phyloP scores from a whole-genome alignment of 2,113 vertebrate species.

The Pterocles gutturalis region DNA sequence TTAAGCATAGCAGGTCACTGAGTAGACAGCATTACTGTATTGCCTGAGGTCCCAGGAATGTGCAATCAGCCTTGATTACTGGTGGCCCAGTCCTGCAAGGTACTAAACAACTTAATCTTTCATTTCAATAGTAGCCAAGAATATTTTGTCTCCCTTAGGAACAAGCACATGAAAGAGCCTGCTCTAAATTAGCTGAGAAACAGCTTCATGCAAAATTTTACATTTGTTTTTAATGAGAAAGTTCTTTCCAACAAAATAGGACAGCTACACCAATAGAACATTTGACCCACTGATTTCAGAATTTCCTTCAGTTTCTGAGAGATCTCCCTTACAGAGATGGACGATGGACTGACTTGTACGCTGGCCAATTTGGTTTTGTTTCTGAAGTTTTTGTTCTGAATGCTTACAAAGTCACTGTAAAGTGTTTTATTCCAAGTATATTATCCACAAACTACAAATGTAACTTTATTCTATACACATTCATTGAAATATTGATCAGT shows the following conservation, averaged over 20 bases:
- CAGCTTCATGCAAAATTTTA: not conserved
- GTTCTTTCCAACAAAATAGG: not conserved
- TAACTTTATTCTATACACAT: not conserved
- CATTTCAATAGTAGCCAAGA: not conserved
- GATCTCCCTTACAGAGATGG: not conserved
- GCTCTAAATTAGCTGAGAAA: not conserved
- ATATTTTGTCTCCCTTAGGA: not conserved
- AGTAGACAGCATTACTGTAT: not conserved
- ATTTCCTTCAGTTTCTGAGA: not conserved
- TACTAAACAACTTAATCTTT: slow-evolving; percentile 15
- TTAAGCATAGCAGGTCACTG: not conserved
- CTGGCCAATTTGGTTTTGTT: not conserved
- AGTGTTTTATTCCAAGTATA: not conserved
- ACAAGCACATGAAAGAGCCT: not conserved
- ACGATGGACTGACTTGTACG: not conserved
- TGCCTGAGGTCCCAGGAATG: not conserved
- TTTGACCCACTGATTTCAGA: not conserved
- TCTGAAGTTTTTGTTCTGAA: not conserved
- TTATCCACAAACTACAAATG: not conserved
- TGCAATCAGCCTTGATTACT: not conserved
- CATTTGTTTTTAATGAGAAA: slow-evolving; percentile 10
- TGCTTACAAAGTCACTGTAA: not conserved
- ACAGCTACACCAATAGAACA: not conserved
- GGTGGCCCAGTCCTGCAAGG: not conserved
- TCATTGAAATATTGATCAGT: not conserved